Evolutionary conservation across 2,888 invertebrate genomes (phyloP).

Genomic region (Conops quadrifasciatus): DNA sequence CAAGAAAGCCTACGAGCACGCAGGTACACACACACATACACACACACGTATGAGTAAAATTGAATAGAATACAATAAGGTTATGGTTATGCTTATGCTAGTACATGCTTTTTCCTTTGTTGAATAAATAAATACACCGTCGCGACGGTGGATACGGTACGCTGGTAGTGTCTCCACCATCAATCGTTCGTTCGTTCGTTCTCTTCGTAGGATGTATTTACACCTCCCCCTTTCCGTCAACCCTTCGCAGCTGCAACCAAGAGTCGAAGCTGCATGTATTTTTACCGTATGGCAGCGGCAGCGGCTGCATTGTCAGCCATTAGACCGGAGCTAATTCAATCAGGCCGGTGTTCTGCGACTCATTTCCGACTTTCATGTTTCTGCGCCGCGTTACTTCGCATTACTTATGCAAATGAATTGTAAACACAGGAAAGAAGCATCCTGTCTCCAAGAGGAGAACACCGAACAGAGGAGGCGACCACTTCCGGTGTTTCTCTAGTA

Average conservation of each 20-base stretch:
- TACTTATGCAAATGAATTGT: constrained; percentile 52
- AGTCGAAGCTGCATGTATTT: constrained; percentile 1
- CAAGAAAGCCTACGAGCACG: background rate
- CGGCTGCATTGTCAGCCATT: constrained; percentile 23
- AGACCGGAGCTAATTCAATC: constrained; percentile 40
- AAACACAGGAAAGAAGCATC: constrained; percentile 7
- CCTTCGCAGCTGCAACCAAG: background rate
- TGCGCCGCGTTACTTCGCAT: constrained; percentile 37
- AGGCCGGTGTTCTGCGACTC: constrained; percentile 10
- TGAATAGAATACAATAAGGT: background rate
- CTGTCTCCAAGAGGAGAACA: no score
- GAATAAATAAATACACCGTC: constrained; percentile 7
- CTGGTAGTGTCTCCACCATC: no score
- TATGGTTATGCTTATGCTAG: background rate
- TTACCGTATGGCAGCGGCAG: constrained; percentile 5
- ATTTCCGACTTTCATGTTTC: constrained; percentile 22
- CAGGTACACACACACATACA: background rate
- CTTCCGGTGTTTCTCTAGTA: no score
- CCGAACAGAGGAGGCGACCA: no score
- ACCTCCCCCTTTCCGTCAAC: background rate
- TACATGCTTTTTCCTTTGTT: constrained; percentile 11
- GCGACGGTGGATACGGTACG: no score
- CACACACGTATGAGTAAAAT: background rate
- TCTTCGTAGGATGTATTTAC: no score
- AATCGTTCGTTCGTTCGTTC: no score